Evolutionary conservation across 2,113 vertebrate species (phyloP), one percentile per base, ranked within the genome.

Genomic region (Rutilus rutilus): DNA sequence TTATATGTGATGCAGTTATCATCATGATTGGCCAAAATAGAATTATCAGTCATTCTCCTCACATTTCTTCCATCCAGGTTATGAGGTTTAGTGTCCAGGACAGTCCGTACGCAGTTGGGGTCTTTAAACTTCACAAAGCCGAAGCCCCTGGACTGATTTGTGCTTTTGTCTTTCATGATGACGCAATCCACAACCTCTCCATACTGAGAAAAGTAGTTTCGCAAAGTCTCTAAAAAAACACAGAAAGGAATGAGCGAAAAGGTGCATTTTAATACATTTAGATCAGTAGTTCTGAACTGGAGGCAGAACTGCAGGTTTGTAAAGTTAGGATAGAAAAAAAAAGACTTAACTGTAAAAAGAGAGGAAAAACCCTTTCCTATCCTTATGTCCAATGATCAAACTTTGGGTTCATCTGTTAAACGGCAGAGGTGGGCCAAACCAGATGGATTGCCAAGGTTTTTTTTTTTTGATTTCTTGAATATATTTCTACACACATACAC

Each of bases 91-190:
- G 97, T 98, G 93, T 98, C 97, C 95, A 99, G 93, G 87, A 99
- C 98, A 6, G 97, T 98, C 87, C 97, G 97, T 91, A 99, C 97
- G 91, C 98, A 99, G 94, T 99, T 99, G 71, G 98, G 98, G 91
- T 99, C 98, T 95, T 99, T 99, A 91, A 99, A 99, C 93, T 99
- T 99, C 91, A 99, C 98, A 95, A 99, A 99, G 90, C 98, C 98
- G 92, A 99, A 99, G 84, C 98, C 98, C 93, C 98, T 96, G 67
- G 98, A 99, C 91, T 99, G 98, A 95, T 99, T 99, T 93, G 98
- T 99, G 50, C 97, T 98, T 95, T 99, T 99, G 92, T 99, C 98
- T 95, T 99, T 99, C 98, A 99, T 99, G 93, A 99, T 99, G 91
- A 99, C 98, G 92, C 98, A 99, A 94, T 99, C 98, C 85, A 99